Base-by-base conservation (phyloP, 2,888 invertebrate species). In the Acrobasis consociella region DNA sequence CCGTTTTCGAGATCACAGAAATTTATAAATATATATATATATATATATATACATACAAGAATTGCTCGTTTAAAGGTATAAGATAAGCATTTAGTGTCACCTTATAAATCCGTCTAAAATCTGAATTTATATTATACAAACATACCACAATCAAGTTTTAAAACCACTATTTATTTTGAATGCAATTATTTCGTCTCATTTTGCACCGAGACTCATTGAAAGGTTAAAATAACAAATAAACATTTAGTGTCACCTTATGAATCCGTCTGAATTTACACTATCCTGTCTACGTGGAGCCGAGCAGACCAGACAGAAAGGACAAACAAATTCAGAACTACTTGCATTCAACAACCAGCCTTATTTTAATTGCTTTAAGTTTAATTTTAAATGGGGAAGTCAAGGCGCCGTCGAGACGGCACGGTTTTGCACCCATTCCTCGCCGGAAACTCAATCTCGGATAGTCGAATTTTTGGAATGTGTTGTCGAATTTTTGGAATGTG, bases 301-400 rank as follows among this genome's bases (percentile, higher is more conserved):
- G 62, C 62, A 58, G 65, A 62, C 62, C 65, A 66, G 67, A 68
- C 69, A 65, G 66, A 63, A 67, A 68, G 67, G 67, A 69, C 16
- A 55, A 39, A 63, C 68, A 61, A 65, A 60, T 17, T 62, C 16
- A 31, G 5, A 59, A 50, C 37, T 50, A 39, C 52, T 11, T 17
- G 16, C 37, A 63, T 61, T 42, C 16, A 52, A 49, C n/a, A 13
- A 1, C 22, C 39, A 37, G 49, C 60, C 65, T 62, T 64, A 66
- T 52, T 10, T 1, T 16, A 11, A 62, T 49, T 37, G 13, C 8
- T 7, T 55, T 65, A 64, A 62, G 59, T 17, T 56, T 56, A 17
- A 42, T 56, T 56, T 56, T 13, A 17, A 56, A 9, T 46, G 22
- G 17, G 42, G 17, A 17, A 10, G 11, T 13, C 5, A 3, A 13